A percentile compares a stretch with the other conserved stretches of the same genome.
Evolutionary conservation across 2,113 vertebrate species (phyloP).

Genomic region (Antechinus stuartii): DNA sequence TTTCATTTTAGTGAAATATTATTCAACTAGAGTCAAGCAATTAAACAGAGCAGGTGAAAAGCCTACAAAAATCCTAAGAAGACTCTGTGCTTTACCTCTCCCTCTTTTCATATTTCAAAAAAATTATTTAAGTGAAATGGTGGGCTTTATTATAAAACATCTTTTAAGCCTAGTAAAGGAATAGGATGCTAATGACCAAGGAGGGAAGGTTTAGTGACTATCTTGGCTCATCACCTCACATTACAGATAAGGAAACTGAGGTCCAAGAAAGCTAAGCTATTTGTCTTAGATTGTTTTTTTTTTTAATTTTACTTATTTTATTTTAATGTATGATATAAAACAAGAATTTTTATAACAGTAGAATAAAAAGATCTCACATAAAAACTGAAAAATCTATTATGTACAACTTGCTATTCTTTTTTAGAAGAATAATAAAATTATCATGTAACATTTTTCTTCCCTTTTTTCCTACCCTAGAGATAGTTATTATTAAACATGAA

Average conservation of each 20-base stretch:
- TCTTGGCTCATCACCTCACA: not conserved
- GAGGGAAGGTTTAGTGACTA: not conserved
- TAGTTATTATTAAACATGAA: no score
- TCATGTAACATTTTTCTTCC: not conserved
- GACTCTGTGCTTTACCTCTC: not conserved
- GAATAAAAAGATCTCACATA: no score
- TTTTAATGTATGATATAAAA: not conserved
- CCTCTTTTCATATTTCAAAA: not conserved
- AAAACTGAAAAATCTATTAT: no score
- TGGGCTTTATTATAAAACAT: not conserved
- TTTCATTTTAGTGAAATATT: not conserved
- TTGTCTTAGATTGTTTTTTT: not conserved
- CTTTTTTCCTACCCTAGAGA: no score
- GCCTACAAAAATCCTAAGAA: not conserved
- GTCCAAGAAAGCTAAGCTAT: not conserved
- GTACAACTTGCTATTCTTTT: not conserved
- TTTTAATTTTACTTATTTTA: not conserved
- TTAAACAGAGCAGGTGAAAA: not conserved
- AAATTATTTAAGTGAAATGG: not conserved
- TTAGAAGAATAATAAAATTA: not conserved
- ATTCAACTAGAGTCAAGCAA: not conserved
- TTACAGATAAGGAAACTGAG: not conserved
- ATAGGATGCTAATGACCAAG: not conserved
- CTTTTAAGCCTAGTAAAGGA: not conserved
- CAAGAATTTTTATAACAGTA: not conserved